Evolutionary conservation across 1,140 invertebrate species (phyloP), one percentile per base, ranked within the genome.

Genomic region (Apis laboriosa): DNA sequence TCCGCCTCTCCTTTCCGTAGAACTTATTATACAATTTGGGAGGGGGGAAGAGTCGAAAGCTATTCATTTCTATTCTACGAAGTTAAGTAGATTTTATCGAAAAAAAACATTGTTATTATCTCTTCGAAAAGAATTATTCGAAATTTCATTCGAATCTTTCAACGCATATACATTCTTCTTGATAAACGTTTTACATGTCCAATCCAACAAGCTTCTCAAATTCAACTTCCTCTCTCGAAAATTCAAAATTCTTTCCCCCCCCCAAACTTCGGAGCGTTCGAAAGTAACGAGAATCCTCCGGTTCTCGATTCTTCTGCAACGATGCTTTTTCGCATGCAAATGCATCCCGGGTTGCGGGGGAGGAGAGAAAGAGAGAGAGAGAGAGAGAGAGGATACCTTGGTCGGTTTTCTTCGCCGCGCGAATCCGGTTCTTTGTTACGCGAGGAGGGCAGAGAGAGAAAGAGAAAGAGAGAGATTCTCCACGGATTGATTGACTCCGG

Each of bases 391-490:
- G 49, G 9, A 19, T 24, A 64, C 49, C 77, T 49, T 0, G 34
- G 5, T 53, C 67, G 56, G 70, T 86, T 86, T 87, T 84, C 56
- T 76, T 80, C 56, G 28, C 21, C 72, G 68, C 77, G 71, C 63
- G 72, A 86, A 87, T 87, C 84, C 86, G 86, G 86, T 87, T 87
- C 86, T 87, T 87, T 87, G 84, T 87, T 87, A 82, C 68, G 56
- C 84, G 80, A 58, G 82, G 34, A 43, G 64, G 60, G 24, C 80
- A 68, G 67, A 49, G 43, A 43, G 5, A 43, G 5, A 7, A 4
- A 7, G 5, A 43, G 4, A 43, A 4, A 43, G 5, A 43, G 34
- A 43, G 34, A 43, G 34, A 43, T 66, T 53, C 55, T 63, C 56
- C n/a, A 24, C 64, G 85, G 80, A 86, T 87, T 87, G 85, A 87